phyloP scores from a whole-genome alignment of 2,113 vertebrate species.

The Rhinichthys klamathensis region DNA sequence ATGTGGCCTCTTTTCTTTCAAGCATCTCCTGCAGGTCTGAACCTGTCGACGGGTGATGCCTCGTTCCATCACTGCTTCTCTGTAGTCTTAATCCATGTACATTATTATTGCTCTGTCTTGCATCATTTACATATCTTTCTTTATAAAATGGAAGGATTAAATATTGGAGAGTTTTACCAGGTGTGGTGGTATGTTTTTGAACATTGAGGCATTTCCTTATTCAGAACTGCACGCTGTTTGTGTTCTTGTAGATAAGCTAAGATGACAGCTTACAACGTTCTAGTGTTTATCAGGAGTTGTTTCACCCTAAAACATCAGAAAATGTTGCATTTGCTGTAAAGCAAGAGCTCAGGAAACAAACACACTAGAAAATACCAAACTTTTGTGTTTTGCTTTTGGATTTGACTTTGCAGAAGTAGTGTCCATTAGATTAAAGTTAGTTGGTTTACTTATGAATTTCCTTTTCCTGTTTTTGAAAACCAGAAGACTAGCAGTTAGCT shows the following conservation, averaged over 20 bases:
- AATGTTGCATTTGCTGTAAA: neutral
- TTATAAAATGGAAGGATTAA: neutral
- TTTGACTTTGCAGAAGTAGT: neutral
- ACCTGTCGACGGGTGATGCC: neutral
- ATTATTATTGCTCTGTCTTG: neutral
- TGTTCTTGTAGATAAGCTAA: neutral
- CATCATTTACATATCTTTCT: neutral
- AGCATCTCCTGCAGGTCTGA: conserved; percentile 31
- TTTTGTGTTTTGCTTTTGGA: neutral
- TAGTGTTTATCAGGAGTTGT: neutral
- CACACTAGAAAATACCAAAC: neutral
- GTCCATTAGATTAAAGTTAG: neutral
- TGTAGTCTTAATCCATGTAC: neutral
- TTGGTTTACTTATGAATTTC: neutral
- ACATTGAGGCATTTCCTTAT: conserved; percentile 1
- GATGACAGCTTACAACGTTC: neutral
- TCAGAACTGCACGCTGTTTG: neutral
- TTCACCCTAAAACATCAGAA: neutral
- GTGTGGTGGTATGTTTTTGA: neutral
- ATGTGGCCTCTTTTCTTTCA: neutral
- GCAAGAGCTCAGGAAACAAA: neutral
- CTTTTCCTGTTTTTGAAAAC: conserved; percentile 30
- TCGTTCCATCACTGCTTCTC: neutral
- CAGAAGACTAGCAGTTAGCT: neutral
- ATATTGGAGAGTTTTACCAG: neutral